These are phyloP conservation scores for Myiagra hebetior DNA, from an alignment of 2,113 vertebrate genomes.

Conservation along the genomic window DNA sequence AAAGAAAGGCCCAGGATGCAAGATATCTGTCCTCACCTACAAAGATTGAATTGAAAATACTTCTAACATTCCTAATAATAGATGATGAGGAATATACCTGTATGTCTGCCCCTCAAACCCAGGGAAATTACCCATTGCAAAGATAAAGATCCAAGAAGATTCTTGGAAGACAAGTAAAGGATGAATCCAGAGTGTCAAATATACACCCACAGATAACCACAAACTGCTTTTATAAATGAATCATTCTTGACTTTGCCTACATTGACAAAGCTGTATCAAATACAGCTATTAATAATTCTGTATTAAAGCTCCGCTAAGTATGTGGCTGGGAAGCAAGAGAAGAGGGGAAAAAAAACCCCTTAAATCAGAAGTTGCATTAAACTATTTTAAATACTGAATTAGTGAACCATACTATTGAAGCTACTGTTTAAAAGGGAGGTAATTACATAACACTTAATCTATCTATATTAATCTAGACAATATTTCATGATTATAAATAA, in stretches of 20 bases:
- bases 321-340: background rate
- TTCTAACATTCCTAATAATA: background rate
- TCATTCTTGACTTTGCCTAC: background rate
- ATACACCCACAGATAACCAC: background rate
- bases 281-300: background rate
- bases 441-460: background rate
- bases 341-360: fast-evolving
- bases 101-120: background rate
- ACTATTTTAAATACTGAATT: background rate
- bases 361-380: background rate
- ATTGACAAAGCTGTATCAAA: background rate
- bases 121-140: background rate
- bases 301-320: background rate
- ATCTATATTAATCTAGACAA: background rate
- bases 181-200: background rate
- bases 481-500: background rate
- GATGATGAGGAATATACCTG: background rate
- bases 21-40: background rate
- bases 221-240: background rate
- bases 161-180: background rate
- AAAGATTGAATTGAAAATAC: background rate
- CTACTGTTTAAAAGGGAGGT: background rate
- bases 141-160: background rate
- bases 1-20: background rate
- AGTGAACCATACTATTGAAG: background rate